Percentiles rank a stretch among this genome's conserved stretches.
These are phyloP conservation scores for Pterostichus madidus DNA, from an alignment of 2,888 invertebrate genomes.

Conservation along the genomic window DNA sequence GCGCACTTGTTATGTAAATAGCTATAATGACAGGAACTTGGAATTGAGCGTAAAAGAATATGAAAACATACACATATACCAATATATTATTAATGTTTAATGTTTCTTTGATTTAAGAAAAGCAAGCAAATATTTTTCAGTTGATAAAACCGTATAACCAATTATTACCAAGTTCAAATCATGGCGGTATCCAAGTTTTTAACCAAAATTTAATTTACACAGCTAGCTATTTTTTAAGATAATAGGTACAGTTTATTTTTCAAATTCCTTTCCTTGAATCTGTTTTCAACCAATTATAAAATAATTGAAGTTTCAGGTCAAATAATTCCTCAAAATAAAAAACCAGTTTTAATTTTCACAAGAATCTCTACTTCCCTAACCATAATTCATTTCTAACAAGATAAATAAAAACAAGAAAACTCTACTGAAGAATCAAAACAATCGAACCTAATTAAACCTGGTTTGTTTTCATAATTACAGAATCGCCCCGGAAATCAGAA, in stretches of 20 bases:
- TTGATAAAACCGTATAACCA: too few species aligned
- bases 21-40: too few species aligned
- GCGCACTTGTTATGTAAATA: too few species aligned
- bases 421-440: constrained; percentile 23
- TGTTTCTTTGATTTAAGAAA: too few species aligned
- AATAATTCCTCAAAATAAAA: constrained; percentile 44
- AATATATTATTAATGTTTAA: too few species aligned
- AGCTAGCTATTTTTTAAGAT: too few species aligned
- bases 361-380: constrained; percentile 8
- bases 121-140: too few species aligned
- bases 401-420: constrained; percentile 50
- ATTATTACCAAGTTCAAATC: too few species aligned
- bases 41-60: too few species aligned
- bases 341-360: constrained; percentile 45
- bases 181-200: too few species aligned
- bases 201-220: too few species aligned
- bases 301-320: constrained; percentile 29
- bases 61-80: too few species aligned
- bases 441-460: constrained; percentile 40
- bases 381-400: background rate
- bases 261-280: constrained; percentile 3
- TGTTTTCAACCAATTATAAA: constrained; percentile 17
- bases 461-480: constrained; percentile 52
- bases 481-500: constrained; percentile 21
- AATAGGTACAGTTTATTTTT: background rate